Conservation (phyloP, 1,140 invertebrate genomes). For the Orchestia grillus region DNA sequence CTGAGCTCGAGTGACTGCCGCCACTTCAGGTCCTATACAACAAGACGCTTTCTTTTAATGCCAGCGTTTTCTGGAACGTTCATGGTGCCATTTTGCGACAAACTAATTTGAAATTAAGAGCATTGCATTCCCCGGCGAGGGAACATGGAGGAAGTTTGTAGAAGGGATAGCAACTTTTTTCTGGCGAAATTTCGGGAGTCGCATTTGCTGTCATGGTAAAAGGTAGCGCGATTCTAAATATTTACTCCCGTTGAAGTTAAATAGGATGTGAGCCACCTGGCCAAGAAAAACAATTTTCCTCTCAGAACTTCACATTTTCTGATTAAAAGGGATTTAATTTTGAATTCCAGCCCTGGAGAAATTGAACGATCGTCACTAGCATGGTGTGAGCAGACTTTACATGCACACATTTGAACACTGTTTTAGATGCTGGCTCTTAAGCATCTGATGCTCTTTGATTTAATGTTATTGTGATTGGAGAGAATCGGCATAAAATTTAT, state of each 20-base stretch:
- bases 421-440: too few species aligned
- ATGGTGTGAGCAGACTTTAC: too few species aligned
- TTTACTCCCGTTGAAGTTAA: neutral
- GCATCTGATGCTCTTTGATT: too few species aligned
- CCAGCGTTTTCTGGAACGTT: neutral
- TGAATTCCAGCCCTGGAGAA: too few species aligned
- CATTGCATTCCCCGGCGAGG: neutral
- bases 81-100: neutral
- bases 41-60: neutral
- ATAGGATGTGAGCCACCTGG: neutral
- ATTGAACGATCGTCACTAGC: too few species aligned
- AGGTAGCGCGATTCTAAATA: neutral
- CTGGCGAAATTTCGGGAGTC: neutral
- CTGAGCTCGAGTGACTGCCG: neutral
- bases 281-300: neutral
- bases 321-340: too few species aligned
- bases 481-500: too few species aligned
- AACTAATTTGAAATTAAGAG: slow-evolving; percentile 10
- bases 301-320: neutral
- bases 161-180: neutral
- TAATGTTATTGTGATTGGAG: too few species aligned
- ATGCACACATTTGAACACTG: too few species aligned
- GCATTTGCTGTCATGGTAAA: neutral
- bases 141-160: neutral
- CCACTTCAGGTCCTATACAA: neutral